phyloP scores from a whole-genome alignment of 1,140 invertebrate genomes.

The Tetramorium parvispinum region DNA sequence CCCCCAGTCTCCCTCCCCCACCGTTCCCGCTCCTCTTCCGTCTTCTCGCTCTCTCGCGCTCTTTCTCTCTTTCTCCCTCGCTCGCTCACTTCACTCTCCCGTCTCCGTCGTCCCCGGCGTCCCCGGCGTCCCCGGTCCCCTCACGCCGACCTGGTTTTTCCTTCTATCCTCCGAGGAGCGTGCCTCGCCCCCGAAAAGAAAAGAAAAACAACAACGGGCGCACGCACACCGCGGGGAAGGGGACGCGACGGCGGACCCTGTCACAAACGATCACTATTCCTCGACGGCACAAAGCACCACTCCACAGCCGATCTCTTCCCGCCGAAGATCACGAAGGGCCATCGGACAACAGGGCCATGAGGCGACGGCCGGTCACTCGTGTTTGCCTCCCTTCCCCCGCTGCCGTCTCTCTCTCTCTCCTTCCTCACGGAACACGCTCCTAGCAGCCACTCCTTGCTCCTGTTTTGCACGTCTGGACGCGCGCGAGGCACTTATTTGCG shows the following conservation, averaged over 20 bases:
- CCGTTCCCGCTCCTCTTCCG: constrained; percentile 48
- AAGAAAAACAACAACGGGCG: constrained; percentile 61
- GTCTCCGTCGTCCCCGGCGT: too few species aligned
- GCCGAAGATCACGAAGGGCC: constrained; percentile 66
- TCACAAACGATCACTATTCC: constrained; percentile 63
- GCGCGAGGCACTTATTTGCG: neutral
- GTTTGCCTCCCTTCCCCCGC: constrained; percentile 35
- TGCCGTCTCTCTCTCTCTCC: neutral
- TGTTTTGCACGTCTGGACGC: constrained; percentile 47
- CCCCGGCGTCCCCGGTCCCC: neutral
- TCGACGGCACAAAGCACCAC: constrained; percentile 61
- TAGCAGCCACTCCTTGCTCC: constrained; percentile 66
- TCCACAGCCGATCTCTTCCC: constrained; percentile 50
- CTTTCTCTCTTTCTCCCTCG: neutral
- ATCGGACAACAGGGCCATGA: constrained; percentile 70
- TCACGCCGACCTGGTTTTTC: constrained; percentile 63
- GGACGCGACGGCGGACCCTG: constrained; percentile 28
- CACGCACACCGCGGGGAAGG: constrained; percentile 34
- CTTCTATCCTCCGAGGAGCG: constrained; percentile 68
- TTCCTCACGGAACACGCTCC: constrained; percentile 33
- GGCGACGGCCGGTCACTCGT: constrained; percentile 53
- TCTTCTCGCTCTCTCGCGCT: constrained; percentile 4
- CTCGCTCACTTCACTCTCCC: constrained; percentile 26
- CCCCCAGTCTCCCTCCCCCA: constrained; percentile 37
- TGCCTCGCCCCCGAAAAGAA: constrained; percentile 72